Conservation (phyloP, 2,113 vertebrate genomes). For the Takifugu bimaculatus region DNA sequence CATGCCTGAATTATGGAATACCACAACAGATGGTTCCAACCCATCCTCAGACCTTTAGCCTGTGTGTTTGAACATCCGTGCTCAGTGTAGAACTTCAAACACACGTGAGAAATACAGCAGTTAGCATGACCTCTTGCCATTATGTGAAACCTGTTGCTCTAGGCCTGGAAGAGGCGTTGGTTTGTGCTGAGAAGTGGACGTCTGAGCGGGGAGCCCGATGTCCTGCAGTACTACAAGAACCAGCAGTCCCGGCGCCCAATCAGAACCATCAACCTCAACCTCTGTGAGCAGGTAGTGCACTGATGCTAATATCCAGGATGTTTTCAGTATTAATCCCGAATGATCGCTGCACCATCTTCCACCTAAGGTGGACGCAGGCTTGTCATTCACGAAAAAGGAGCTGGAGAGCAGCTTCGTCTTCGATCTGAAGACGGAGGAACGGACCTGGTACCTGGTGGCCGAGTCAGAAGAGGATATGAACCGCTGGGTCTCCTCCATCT, state of each 20-base stretch:
- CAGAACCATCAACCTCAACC: slow-evolving; percentile 84
- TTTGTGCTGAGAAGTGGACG: slow-evolving; percentile 87
- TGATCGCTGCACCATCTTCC: not conserved
- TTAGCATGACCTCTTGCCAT: not conserved
- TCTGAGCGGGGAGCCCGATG: slow-evolving; percentile 85
- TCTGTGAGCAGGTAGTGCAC: slow-evolving; percentile 75
- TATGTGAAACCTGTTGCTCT: not conserved
- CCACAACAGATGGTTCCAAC: slow-evolving; percentile 24
- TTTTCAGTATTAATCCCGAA: too few species aligned
- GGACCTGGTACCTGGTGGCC: slow-evolving; percentile 91
- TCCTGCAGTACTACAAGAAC: slow-evolving; percentile 89
- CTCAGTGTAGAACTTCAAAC: slow-evolving; percentile 12
- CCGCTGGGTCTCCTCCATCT: slow-evolving; percentile 87
- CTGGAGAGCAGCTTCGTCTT: slow-evolving; percentile 87
- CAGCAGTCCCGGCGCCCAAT: slow-evolving; percentile 83
- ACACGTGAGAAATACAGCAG: not conserved
- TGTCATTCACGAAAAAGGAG: slow-evolving; percentile 83
- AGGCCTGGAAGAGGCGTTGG: slow-evolving; percentile 94
- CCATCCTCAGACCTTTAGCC: slow-evolving; percentile 29
- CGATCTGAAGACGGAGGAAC: slow-evolving; percentile 82
- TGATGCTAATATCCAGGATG: too few species aligned
- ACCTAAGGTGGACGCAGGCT: slow-evolving; percentile 77
- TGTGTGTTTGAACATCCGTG: not conserved
- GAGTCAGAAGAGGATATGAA: slow-evolving; percentile 92
- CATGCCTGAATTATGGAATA: slow-evolving; percentile 34